These are phyloP conservation scores for Zaprionus camerounensis DNA, from an alignment of 1,140 invertebrate species.

Conservation along the genomic window DNA sequence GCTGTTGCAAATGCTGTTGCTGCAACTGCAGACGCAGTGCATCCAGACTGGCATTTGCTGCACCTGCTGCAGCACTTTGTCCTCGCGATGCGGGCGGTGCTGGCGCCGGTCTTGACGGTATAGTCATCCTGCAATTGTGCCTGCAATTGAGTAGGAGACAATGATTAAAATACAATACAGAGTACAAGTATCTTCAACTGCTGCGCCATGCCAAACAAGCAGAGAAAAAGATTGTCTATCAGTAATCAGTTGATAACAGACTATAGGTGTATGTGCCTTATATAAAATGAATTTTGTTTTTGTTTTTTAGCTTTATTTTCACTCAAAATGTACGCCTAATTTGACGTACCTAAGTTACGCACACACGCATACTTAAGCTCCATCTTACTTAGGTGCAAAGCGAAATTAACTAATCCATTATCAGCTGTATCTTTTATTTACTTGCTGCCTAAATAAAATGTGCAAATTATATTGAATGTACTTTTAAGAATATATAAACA, in stretches of 20 bases:
- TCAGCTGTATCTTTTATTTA: neutral
- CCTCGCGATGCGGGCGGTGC: constrained; percentile 75
- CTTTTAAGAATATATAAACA: neutral
- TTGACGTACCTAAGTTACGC: neutral
- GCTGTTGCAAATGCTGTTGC: constrained; percentile 75
- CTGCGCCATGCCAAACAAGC: neutral
- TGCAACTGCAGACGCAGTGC: constrained; percentile 75
- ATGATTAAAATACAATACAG: neutral
- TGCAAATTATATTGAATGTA: neutral
- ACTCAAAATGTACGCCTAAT: neutral
- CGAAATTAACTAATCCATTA: neutral
- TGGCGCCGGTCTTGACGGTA: constrained; percentile 83
- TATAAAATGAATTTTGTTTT: neutral
- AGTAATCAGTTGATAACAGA: neutral
- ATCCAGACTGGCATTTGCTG: constrained; percentile 75
- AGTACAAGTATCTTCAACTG: neutral
- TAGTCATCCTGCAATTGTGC: constrained; percentile 63
- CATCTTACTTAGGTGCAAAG: neutral
- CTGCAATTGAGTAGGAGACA: constrained; percentile 31
- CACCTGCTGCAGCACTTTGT: constrained; percentile 73
- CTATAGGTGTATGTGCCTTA: neutral
- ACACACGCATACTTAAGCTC: neutral
- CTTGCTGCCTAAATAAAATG: neutral
- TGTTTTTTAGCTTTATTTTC: neutral
- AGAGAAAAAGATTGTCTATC: neutral